Evolutionary conservation across 2,113 vertebrate species (phyloP), one percentile per base, ranked within the genome.

Genomic region (Tetrax tetrax): DNA sequence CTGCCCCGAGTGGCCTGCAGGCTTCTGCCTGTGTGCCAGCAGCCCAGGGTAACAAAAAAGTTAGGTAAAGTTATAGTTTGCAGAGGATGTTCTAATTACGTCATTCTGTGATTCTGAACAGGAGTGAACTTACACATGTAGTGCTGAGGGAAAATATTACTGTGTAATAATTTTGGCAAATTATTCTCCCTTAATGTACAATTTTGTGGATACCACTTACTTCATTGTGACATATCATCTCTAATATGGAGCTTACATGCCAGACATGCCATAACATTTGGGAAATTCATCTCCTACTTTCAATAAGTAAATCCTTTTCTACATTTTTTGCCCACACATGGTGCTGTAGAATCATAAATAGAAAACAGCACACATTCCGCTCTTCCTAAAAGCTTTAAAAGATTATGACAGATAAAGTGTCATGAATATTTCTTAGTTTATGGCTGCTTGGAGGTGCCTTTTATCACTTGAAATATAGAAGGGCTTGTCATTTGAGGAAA

Each of bases 361-460:
- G n/a, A 78, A 94, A 88, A 12, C 33, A 87, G 48, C 3, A 75
- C 8, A 29, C 35, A 10, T 19, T 75, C 13, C 68, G 37, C 22
- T 89, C 33, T 48, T 91, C 47, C 21, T 57, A n/a, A 48, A 81
- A 76, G 35, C 56, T 87, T 95, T 93, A 94, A 96, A 72, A 94
- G 77, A 93, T 89, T 91, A 84, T 80, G 38, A 94, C 10, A 93
- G 69, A 86, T 53, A 33, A 87, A 96, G 29, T 9, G 7, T 79
- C 37, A 89, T 50, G 43, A 85, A 45, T 92, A 69, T 27, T n/a
- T n/a, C 33, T 77, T 80, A 70, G 10, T 69, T 92, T 84, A 84
- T 70, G 17, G 79, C 45, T 82, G 29, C 59, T 95, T 89, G 83
- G 59, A 90, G 85, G 37, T 83, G 21, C 10, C 17, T 90, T 90